Evolutionary conservation across 2,888 invertebrate species (phyloP).

Genomic region (Mimas tiliae): DNA sequence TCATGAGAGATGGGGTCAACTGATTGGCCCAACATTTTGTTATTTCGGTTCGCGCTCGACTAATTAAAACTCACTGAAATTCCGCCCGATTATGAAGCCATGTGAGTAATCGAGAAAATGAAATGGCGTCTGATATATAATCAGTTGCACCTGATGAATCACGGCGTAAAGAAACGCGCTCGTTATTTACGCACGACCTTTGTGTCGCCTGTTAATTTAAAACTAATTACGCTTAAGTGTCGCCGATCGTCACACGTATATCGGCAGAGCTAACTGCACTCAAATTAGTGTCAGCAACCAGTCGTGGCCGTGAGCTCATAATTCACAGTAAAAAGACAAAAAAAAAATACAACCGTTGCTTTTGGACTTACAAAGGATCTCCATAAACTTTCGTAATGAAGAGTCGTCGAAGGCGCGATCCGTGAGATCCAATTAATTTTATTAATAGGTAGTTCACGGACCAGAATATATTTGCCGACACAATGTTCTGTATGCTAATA

Average conservation of each 20-base stretch:
- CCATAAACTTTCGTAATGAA: slow-evolving; percentile 46
- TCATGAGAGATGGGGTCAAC: slow-evolving; percentile 71
- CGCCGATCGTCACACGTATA: slow-evolving; percentile 46
- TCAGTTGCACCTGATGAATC: slow-evolving; percentile 42
- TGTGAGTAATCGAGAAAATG: slow-evolving; percentile 5
- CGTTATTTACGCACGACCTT: slow-evolving; percentile 53
- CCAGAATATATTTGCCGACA: slow-evolving; percentile 42
- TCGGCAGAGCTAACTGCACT: slow-evolving; percentile 46
- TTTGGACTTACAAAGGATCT: slow-evolving; percentile 43
- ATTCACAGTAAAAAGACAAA: slow-evolving; percentile 43
- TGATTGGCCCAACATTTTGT: slow-evolving; percentile 63
- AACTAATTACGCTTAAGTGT: slow-evolving; percentile 51
- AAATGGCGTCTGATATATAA: slow-evolving; percentile 3
- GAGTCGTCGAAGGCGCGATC: slow-evolving; percentile 31
- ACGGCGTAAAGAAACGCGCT: slow-evolving; percentile 44
- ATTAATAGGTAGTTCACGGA: slow-evolving; percentile 47
- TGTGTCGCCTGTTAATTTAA: slow-evolving; percentile 40
- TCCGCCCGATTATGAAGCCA: neutral
- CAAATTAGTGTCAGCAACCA: slow-evolving; percentile 53
- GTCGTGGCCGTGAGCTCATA: slow-evolving; percentile 43
- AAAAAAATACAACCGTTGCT: slow-evolving; percentile 42
- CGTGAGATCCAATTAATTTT: slow-evolving; percentile 48
- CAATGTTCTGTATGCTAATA: slow-evolving; percentile 35
- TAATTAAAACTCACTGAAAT: slow-evolving; percentile 24
- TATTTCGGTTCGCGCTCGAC: slow-evolving; percentile 43